These are phyloP conservation scores for Crotalus helleri DNA, from an alignment of 2,113 vertebrate genomes.

Conservation along the genomic window DNA sequence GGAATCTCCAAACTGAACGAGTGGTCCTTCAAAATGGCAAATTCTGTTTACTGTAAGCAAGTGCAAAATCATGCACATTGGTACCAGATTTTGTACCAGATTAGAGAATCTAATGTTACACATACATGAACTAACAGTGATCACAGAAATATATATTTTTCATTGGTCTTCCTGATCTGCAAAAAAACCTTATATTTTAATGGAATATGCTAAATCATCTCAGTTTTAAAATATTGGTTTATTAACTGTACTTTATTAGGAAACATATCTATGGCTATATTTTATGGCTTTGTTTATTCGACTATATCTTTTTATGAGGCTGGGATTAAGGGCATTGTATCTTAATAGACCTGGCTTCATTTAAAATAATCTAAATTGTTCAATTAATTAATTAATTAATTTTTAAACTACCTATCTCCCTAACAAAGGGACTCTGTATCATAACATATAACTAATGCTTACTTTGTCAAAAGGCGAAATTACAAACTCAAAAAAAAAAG, in stretches of 20 bases:
- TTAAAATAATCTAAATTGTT: slow-evolving; percentile 12
- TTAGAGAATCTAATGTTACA: neutral
- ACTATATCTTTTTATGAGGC: slow-evolving; percentile 4
- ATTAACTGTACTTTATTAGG: neutral
- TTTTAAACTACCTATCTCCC: neutral
- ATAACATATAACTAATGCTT: neutral
- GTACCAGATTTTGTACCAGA: neutral
- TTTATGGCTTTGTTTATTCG: neutral
- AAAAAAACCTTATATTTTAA: neutral
- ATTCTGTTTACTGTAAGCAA: neutral
- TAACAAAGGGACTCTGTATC: neutral
- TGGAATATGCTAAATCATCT: neutral
- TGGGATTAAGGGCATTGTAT: neutral
- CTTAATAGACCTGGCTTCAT: neutral
- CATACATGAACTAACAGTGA: neutral
- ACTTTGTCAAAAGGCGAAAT: neutral
- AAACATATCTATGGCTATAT: neutral
- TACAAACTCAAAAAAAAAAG: neutral
- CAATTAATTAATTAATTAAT: neutral
- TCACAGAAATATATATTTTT: neutral
- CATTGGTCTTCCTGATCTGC: neutral
- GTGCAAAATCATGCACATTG: neutral
- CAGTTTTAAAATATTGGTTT: neutral
- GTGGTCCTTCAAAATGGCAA: neutral
- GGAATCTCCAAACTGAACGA: neutral